A percentile compares a stretch with the other conserved stretches of the same genome.
These are phyloP conservation scores for Ectobius pallidus DNA, from an alignment of 2,888 invertebrate genomes.

Conservation along the genomic window DNA sequence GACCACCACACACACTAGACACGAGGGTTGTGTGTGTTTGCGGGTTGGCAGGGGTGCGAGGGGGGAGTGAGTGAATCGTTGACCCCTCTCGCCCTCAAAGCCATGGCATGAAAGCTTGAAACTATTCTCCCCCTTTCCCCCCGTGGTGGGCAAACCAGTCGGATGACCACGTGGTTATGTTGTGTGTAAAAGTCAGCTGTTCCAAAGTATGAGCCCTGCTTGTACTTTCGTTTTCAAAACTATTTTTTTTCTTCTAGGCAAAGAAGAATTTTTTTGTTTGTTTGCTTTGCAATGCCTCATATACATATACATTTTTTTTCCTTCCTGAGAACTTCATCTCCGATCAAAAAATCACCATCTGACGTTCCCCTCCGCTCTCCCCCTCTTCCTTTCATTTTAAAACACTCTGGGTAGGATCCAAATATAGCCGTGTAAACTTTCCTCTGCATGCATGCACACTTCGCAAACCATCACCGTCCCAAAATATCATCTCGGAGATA, in stretches of 20 bases:
- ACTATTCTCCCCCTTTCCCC: background rate
- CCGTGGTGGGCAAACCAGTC: constrained; percentile 11
- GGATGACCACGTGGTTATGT: constrained; percentile 31
- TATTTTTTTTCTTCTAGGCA: too few species aligned
- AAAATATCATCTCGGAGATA: constrained; percentile 27
- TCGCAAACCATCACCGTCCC: constrained; percentile 31
- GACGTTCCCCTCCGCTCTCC: background rate
- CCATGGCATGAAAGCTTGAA: background rate
- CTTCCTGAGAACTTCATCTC: background rate
- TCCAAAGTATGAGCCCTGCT: too few species aligned
- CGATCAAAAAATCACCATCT: too few species aligned
- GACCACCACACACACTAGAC: background rate
- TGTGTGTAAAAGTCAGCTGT: constrained; percentile 3
- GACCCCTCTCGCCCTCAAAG: background rate
- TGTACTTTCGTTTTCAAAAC: too few species aligned
- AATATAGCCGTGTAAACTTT: constrained; percentile 35
- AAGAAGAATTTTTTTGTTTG: too few species aligned
- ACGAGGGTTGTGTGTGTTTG: too few species aligned
- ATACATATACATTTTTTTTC: background rate
- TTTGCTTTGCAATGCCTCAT: too few species aligned
- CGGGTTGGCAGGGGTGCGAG: too few species aligned
- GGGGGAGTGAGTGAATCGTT: constrained; percentile 5
- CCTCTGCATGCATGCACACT: constrained; percentile 30
- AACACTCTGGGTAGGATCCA: constrained; percentile 21
- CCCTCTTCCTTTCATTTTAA: background rate